These are phyloP conservation scores for Xenotilapia leptura DNA, from an alignment of 2,113 vertebrate species.

Conservation along the genomic window DNA sequence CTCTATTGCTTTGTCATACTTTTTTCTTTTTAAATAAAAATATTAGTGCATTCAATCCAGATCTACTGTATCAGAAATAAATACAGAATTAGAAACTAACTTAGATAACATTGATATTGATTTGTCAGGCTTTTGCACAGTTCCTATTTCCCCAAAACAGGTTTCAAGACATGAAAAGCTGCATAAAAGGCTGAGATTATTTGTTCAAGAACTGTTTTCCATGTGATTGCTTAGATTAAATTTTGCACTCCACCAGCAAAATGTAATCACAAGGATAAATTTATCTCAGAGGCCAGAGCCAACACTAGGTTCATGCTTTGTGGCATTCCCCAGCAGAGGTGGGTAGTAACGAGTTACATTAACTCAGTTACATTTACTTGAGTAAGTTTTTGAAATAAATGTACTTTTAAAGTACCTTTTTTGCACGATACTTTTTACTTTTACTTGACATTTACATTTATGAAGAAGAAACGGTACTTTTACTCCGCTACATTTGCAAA, in stretches of 20 bases:
- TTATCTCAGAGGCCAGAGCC: background rate
- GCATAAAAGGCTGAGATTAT: background rate
- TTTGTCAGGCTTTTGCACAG: background rate
- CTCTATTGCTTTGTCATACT: background rate
- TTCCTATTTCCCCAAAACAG: background rate
- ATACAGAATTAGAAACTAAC: background rate
- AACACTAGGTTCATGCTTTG: background rate
- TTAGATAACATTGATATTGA: background rate
- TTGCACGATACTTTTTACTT: background rate
- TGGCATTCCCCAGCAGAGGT: background rate
- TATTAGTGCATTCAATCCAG: background rate
- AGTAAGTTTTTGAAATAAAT: background rate
- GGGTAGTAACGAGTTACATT: background rate
- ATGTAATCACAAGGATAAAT: background rate
- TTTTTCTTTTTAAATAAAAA: background rate
- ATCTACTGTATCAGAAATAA: background rate
- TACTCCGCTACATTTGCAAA: background rate
- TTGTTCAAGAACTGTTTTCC: background rate
- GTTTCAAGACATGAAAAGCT: background rate
- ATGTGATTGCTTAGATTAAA: background rate
- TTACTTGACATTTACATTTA: background rate
- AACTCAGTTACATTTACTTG: background rate
- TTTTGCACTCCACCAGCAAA: background rate
- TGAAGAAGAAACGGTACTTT: background rate
- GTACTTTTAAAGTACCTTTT: background rate